Percentiles rank a stretch among this genome's conserved stretches.
Evolutionary conservation across 2,113 vertebrate genomes (phyloP).

Genomic region (Naja naja): DNA sequence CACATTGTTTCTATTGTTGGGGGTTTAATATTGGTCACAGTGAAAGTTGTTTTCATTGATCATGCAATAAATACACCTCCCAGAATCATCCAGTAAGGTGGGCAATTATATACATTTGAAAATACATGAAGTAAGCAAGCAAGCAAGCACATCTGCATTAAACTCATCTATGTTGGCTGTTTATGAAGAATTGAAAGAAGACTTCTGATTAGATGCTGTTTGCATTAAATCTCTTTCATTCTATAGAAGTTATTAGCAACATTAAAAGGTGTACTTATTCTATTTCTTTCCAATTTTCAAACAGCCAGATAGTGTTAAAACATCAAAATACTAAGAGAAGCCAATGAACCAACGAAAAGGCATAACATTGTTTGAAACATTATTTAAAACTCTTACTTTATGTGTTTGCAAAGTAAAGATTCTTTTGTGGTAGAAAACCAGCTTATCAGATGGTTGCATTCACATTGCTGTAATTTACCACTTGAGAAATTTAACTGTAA

Average conservation of each 20-base stretch:
- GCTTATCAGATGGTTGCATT: neutral
- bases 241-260: conserved; percentile 62
- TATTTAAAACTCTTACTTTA: neutral
- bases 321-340: neutral
- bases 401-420: neutral
- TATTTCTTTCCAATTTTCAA: neutral
- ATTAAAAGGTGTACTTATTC: conserved; percentile 36
- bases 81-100: neutral
- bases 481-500: neutral
- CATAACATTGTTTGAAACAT: neutral
- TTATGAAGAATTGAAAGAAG: conserved; percentile 71
- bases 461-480: neutral
- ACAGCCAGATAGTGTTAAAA: neutral
- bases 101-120: neutral
- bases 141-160: conserved; percentile 58
- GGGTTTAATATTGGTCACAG: conserved; percentile 75
- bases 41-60: conserved; percentile 80
- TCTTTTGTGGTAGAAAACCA: neutral
- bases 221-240: conserved; percentile 60
- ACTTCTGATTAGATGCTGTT: conserved; percentile 55
- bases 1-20: conserved; percentile 70
- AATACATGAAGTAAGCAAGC: neutral
- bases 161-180: conserved; percentile 71
- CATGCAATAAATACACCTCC: conserved; percentile 65
- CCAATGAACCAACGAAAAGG: neutral